Evolutionary conservation across 2,797 vertebrate genomes (phyloP).

Genomic region (Monodelphis domestica): DNA sequence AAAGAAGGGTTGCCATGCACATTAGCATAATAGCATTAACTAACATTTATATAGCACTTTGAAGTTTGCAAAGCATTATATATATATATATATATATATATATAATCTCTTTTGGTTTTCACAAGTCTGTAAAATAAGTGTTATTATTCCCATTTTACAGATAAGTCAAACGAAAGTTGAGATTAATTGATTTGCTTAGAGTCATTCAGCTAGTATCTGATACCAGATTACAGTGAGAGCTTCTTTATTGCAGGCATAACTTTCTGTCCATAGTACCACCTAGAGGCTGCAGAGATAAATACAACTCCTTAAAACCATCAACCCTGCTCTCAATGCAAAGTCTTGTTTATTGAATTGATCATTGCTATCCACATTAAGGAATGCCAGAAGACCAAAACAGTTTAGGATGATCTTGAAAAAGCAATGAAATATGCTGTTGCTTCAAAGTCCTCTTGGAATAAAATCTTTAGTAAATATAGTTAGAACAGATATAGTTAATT

Average conservation of each 20-base stretch:
- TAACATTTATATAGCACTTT: background rate
- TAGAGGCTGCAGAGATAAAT: background rate
- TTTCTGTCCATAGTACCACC: background rate
- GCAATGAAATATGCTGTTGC: background rate
- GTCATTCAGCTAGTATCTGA: background rate
- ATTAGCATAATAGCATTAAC: background rate
- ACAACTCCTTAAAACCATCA: background rate
- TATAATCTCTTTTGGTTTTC: background rate
- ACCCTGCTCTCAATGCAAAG: too few relatives aligned
- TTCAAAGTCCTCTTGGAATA: background rate
- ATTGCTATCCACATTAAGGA: background rate
- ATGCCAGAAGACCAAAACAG: background rate
- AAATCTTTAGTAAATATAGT: background rate
- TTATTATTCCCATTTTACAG: background rate
- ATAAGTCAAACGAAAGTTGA: background rate
- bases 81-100: too few relatives aligned
- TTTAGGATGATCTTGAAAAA: background rate
- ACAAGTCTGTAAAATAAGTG: background rate
- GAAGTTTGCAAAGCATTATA: background rate
- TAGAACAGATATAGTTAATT: background rate
- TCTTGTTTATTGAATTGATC: background rate
- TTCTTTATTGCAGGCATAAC: background rate
- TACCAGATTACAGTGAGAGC: background rate
- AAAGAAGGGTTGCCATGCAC: background rate
- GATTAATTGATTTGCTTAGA: background rate